Evolutionary conservation across 2,888 invertebrate genomes (phyloP).

Genomic region (Parnassius smintheus): DNA sequence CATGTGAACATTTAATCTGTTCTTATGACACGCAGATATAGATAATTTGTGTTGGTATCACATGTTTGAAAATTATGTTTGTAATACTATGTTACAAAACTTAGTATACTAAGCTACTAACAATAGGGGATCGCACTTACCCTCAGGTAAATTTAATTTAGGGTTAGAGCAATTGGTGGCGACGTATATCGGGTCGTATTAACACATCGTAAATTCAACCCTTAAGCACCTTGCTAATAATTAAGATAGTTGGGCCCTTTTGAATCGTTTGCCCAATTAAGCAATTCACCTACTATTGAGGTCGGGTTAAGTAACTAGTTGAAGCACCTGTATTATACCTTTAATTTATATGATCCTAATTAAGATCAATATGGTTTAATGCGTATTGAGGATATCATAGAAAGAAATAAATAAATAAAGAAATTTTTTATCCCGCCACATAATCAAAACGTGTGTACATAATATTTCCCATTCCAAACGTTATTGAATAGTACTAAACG

Average conservation of each 20-base stretch:
- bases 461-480: no score
- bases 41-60: neutral
- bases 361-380: no score
- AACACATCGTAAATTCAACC: conserved; percentile 77
- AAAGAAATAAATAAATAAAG: no score
- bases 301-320: conserved; percentile 48
- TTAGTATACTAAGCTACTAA: conserved; percentile 20
- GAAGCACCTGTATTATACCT: conserved; percentile 43
- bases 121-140: conserved; percentile 38
- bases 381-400: no score
- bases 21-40: neutral
- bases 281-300: conserved; percentile 54
- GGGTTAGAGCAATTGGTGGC: conserved; percentile 64
- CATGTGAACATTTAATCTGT: no score
- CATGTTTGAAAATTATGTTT: conserved; percentile 2
- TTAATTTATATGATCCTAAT: no score
- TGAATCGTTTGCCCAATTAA: conserved; percentile 54
- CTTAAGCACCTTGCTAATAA: conserved; percentile 77
- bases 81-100: conserved; percentile 16
- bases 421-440: no score
- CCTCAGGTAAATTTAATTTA: conserved; percentile 76
- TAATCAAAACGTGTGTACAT: no score
- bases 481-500: no score
- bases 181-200: conserved; percentile 69
- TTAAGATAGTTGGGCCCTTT: conserved; percentile 63